phyloP scores from a whole-genome alignment of 2,888 invertebrate genomes.

The Zygogramma bicolorata region DNA sequence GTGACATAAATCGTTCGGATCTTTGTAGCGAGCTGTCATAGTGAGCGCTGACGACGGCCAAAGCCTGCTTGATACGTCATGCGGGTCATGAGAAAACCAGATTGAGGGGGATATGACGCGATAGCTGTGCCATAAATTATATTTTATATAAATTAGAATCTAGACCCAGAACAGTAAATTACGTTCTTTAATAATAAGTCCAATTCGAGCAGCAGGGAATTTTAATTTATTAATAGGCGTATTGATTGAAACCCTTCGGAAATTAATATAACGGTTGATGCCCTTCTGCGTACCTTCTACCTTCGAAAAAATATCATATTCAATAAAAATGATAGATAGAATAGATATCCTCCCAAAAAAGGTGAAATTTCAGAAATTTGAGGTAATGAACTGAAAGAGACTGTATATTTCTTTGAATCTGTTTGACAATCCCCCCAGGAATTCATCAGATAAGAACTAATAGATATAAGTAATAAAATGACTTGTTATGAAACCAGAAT shows the following conservation, averaged over 20 bases:
- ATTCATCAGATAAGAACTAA: no score
- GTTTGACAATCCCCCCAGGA: no score
- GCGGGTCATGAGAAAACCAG: slow-evolving; percentile 56
- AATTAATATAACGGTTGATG: background rate
- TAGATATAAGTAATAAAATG: no score
- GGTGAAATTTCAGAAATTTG: no score
- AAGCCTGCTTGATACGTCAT: slow-evolving; percentile 45
- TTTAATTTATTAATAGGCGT: slow-evolving; percentile 41
- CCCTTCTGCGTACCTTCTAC: background rate
- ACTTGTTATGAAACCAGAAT: no score
- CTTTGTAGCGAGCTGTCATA: slow-evolving; percentile 65
- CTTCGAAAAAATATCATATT: no score
- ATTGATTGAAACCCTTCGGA: slow-evolving; percentile 41
- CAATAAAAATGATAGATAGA: no score
- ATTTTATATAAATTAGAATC: slow-evolving; percentile 56
- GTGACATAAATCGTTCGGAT: slow-evolving; percentile 67
- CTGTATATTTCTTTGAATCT: no score
- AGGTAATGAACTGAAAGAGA: no score
- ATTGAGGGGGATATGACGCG: slow-evolving; percentile 49
- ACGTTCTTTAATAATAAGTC: slow-evolving; percentile 47
- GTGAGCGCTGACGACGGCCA: slow-evolving; percentile 45
- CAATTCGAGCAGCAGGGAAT: slow-evolving; percentile 31
- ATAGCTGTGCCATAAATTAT: slow-evolving; percentile 51
- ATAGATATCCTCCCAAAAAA: no score
- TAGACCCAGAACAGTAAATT: slow-evolving; percentile 42